Evolutionary conservation across 2,113 vertebrate species (phyloP), one percentile per base, ranked within the genome.

Genomic region (Morone chrysops): DNA sequence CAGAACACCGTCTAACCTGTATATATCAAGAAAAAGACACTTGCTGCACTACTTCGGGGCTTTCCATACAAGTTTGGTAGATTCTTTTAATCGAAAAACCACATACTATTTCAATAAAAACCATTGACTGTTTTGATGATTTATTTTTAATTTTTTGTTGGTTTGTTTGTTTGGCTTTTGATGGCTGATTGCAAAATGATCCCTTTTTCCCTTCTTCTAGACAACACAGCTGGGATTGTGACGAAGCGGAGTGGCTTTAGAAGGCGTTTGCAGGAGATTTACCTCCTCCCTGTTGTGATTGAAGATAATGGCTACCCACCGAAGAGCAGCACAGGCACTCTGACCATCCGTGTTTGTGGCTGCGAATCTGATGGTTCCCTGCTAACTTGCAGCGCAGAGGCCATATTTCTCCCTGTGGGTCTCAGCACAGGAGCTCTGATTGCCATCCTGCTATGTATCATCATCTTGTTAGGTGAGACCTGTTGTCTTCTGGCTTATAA

Each of bases 381-480:
- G 87, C 81, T 99, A n/a, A 98, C 97, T 6, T 99, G 98, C 93
- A 98, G 97, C 0, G 97, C 97, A 4, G 98, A 99, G 92, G 98
- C 98, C 84, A 96, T 99, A 90, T 98, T 99, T 84, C 95, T 99
- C 45, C 98, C 98, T 11, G 97, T 99, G 16, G 98, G 98, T 61
- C 97, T 99, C 57, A 99, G 98, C 94, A 99, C 98, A 0, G 98
- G 98, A 31, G 98, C 98, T 0, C 92, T 99, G 89, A 95, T 99
- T 50, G 98, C 98, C 84, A 99, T 99, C 80, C 94, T 99, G 41
- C 91, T 99, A 51, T 99, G 98, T 79, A 96, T 99, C 84, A 67
- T 98, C 91, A 98, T 99, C 88, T 94, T 99, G 63, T 92, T 99
- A 93, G 97, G 98, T 99, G 83, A 95, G 98, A 95, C 63, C 38